Base-by-base conservation (phyloP, 2,888 invertebrate species). In the Tenthredo amoena region DNA sequence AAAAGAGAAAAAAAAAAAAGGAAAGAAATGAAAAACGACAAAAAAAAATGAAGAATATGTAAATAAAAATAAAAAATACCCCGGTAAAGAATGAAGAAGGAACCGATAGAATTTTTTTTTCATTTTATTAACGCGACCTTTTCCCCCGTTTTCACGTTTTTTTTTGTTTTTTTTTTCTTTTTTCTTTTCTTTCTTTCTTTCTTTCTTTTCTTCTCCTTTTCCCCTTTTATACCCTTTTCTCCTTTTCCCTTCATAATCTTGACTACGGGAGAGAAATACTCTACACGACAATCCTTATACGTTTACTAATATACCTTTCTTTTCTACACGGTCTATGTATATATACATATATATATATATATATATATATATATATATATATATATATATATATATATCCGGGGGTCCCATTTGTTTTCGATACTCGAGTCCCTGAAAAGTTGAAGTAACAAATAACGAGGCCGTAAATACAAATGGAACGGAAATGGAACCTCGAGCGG, bases 391-490 rank as follows among this genome's bases (percentile, higher is more conserved):
- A 40, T 40, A 40, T 26, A 50, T 40, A 81, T 40, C 58, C 37
- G 40, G 37, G 65, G 81, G 43, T 12, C 34, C 62, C 81, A 81
- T 81, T 81, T 81, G 81, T 81, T 81, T 81, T 81, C 81, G 81
- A 81, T 81, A 81, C 62, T 82, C 86, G 84, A 58, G 50, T 81
- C 71, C 62, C 77, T 84, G 84, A 84, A 84, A 84, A 84, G 84
- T 77, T 62, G 10, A 77, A 55, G 65, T 84, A 79, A 81, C 85
- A 86, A 87, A 87, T 85, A 87, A 86, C 87, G 87, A 84, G 79
- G 87, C 87, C 89, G 89, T 91, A 90, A 91, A 91, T 91, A 91
- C 89, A 89, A 91, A 90, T 90, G 89, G 89, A 91, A 89, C 88
- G 89, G 89, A 91, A 91, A 91, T 89, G 88, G 88, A 87, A 88